These are phyloP conservation scores for Drosophila mayaguana DNA, from an alignment of 2,888 invertebrate genomes.

Conservation along the genomic window DNA sequence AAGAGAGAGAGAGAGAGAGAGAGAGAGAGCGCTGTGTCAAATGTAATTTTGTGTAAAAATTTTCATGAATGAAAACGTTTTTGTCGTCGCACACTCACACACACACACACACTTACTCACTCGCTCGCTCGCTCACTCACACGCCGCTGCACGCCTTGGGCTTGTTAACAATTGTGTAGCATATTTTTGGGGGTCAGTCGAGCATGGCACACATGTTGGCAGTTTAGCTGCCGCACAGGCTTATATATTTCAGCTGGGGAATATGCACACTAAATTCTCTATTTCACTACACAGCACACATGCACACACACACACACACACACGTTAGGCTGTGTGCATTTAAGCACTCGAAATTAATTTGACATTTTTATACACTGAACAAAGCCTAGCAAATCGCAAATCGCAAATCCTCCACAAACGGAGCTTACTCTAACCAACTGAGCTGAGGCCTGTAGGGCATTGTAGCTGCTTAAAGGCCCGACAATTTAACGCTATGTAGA, in stretches of 20 bases:
- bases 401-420: constrained; percentile 12
- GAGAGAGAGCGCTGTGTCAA: constrained; percentile 31
- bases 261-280: constrained; percentile 41
- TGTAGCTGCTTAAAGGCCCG: constrained; percentile 27
- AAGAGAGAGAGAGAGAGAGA: neutral
- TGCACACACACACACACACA: constrained; percentile 14
- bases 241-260: constrained; percentile 27
- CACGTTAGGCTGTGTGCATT: constrained; percentile 48
- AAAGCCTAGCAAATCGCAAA: constrained; percentile 28
- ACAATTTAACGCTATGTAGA: constrained; percentile 33
- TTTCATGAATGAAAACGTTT: constrained; percentile 73
- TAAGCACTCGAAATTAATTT: constrained; percentile 59
- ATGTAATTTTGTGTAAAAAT: constrained; percentile 70
- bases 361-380: constrained; percentile 61
- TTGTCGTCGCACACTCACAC: constrained; percentile 31
- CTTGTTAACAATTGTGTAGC: constrained; percentile 63
- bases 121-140: neutral
- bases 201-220: constrained; percentile 62
- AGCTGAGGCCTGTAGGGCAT: constrained; percentile 15
- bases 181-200: constrained; percentile 66
- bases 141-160: constrained; percentile 14
- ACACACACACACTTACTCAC: constrained; percentile 14
- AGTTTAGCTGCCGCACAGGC: constrained; percentile 37
- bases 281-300: constrained; percentile 8
- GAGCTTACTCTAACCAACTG: constrained; percentile 1